Evolutionary conservation across 2,888 invertebrate genomes (phyloP).

Genomic region (Hedychridium roseum): DNA sequence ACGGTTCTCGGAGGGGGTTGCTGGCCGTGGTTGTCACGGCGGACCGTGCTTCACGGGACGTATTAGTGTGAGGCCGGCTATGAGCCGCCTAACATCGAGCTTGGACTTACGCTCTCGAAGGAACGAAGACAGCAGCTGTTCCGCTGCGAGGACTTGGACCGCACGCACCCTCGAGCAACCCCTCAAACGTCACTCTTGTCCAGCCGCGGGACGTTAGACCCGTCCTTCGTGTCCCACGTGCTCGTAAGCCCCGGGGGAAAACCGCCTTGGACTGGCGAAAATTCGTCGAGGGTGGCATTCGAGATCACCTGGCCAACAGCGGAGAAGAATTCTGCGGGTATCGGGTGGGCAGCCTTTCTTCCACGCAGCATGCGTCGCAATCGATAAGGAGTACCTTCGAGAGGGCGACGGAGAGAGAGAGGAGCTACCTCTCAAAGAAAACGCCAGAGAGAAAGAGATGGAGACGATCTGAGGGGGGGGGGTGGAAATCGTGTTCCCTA

Average conservation of each 20-base stretch:
- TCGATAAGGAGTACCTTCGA: constrained; percentile 40
- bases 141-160: too few relatives aligned
- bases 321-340: constrained; percentile 10
- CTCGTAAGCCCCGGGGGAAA: too few relatives aligned
- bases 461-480: background rate
- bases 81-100: constrained; percentile 60
- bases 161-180: too few relatives aligned
- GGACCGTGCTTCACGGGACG: too few relatives aligned
- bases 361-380: constrained; percentile 42
- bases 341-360: constrained; percentile 25
- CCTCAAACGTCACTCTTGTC: too few relatives aligned
- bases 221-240: too few relatives aligned
- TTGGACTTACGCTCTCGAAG: constrained; percentile 42
- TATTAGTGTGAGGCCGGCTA: constrained; percentile 62
- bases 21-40: constrained; percentile 30
- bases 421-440: constrained; percentile 8
- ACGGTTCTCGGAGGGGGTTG: background rate
- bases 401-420: constrained; percentile 8
- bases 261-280: too few relatives aligned
- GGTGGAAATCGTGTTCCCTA: too few relatives aligned
- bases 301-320: too few relatives aligned
- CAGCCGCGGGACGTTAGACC: too few relatives aligned
- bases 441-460: background rate
- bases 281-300: too few relatives aligned
- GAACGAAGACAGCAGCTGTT: too few relatives aligned